Conservation (phyloP, 2,113 vertebrate genomes). For the Pimephales promelas region DNA sequence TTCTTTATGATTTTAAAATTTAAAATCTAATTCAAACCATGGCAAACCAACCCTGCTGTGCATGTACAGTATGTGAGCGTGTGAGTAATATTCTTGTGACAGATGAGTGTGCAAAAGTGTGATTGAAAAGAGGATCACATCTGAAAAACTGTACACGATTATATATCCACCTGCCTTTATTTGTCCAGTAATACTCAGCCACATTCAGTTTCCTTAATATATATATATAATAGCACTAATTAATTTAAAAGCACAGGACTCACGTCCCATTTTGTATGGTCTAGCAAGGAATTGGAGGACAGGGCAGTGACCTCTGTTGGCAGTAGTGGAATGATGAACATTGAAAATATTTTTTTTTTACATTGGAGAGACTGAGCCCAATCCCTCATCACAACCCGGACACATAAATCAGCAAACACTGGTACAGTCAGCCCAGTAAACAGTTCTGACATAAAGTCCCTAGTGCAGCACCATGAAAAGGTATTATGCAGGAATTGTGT, state of each 20-base stretch:
- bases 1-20: background rate
- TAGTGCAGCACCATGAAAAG: constrained; percentile 12
- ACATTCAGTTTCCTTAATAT: constrained; percentile 39
- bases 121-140: background rate
- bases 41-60: background rate
- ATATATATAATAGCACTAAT: constrained; percentile 45
- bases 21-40: background rate
- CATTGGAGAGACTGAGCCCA: constrained; percentile 24
- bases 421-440: background rate
- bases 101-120: constrained; percentile 23
- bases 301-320: constrained; percentile 46
- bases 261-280: constrained; percentile 26
- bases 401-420: constrained; percentile 15
- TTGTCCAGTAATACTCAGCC: constrained; percentile 27
- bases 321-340: background rate
- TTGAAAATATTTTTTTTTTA: constrained; percentile 19
- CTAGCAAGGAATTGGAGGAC: constrained; percentile 47
- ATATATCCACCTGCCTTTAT: constrained; percentile 40
- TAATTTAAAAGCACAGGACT: constrained; percentile 50
- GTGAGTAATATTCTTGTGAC: constrained; percentile 14
- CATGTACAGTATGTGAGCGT: background rate
- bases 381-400: background rate
- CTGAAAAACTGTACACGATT: background rate
- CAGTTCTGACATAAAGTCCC: background rate
- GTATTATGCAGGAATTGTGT: background rate